Evolutionary conservation across 2,113 vertebrate genomes (phyloP), one percentile per base, ranked within the genome.

Genomic region (Oreamnos americanus): DNA sequence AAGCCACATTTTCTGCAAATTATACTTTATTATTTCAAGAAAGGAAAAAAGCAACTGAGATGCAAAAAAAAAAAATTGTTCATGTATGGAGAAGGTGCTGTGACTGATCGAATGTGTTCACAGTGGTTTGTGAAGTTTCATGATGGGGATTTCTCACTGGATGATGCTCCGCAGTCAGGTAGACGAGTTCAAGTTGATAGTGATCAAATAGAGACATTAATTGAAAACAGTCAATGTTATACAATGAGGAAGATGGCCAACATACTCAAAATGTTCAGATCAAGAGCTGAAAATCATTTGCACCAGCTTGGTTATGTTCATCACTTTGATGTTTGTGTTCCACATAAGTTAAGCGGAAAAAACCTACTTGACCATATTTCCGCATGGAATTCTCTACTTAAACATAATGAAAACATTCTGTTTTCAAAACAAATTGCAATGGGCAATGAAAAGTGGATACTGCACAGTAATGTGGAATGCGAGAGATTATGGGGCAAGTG

Each of bases 101-200:
- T 2, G 5, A 25, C 19, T 6, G 11, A 39, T 6, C 0, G 1
- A 74, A 13, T 12, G 36, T 39, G 21, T 13, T 13, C n/a, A 25
- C 36, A 74, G 71, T 74, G 71, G 71, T 43, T 14, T 74, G 21
- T 43, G 36, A 43, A 74, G 36, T 14, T 74, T 43, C 21, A 7
- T 3, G 11, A 13, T 14, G 71, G 36, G 21, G 71, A 25, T 43
- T 74, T 74, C 21, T 43, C 36, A 74, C 36, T 43, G 36, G 36
- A 25, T 43, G 71, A 3, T 43, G 21, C 36, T 74, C 21, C 36
- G 25, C 36, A 25, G 36, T 43, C 21, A 25, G 71, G 21, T 3
- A 74, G 36, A 43, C 21, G 1, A 74, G 71, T 43, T 74, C 36
- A 43, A 25, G 36, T 2, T 74, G 71, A 74, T 14, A 74, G 67